Base-by-base conservation (phyloP, 1,140 invertebrate species). In the Ceratosolen solmsi region DNA sequence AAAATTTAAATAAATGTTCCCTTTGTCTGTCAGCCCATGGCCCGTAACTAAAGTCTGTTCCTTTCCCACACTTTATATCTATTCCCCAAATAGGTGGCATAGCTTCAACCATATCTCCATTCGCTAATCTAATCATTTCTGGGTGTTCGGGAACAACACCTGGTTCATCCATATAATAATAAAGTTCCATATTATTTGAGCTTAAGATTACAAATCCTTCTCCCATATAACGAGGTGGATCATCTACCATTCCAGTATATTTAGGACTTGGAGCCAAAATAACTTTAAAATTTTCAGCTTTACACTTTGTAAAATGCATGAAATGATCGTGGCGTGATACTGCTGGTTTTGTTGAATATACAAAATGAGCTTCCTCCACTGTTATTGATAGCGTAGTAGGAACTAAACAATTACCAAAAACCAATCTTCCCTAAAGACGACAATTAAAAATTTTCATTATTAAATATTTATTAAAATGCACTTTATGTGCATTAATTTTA, bases 11-110 rank as follows among this genome's bases (percentile, higher is more conserved):
- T 25, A 99, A 91, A 91, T 98, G 95, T 90, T 99, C 98, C 80
- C 98, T 93, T 90, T 99, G 98, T 60, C 98, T 93, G 90, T 99
- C 98, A 9, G 98, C 98, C 98, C 98, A 99, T 7, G 99, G 98
- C 2, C 98, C 98, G 87, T 99, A 99, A 90, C 97, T 98, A 86
- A 99, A 98, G 89, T 99, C 97, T 58, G 98, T 99, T 33, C 96
- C 98, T 92, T 99, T 98, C 2, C 98, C 97, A 93, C 98, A 99
- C 90, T 98, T 98, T 27, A 99, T 96, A 90, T 98, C 97, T 7
- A 99, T 94, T 3, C 97, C 97, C 96, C 97, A 98, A 84, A 97
- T 96, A 0, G 98, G 98, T 22, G 97, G 96, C 81, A 96, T 96
- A 22, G 96, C 96, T 87, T 97, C 95, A 9, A 98, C 96, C 72